Evolutionary conservation across 2,797 vertebrate species (phyloP), one percentile per base, ranked within the genome.

Genomic region (Scleropages formosus): DNA sequence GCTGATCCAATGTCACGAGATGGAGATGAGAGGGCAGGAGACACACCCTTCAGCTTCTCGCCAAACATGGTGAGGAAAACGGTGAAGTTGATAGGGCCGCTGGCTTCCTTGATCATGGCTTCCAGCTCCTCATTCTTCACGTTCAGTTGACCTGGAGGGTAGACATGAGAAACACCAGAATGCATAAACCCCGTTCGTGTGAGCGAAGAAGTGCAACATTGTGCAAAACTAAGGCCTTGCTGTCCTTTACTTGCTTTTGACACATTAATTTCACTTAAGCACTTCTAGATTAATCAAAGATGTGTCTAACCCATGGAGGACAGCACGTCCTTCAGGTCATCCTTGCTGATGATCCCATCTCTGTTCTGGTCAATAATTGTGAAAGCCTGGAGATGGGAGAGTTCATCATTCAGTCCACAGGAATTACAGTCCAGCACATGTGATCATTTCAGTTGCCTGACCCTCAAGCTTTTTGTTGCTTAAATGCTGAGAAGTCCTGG

Each of bases 31-130:
- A n/a, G n/a, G 31, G 31, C 31, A 39, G 39, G 56, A 20, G 63
- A 77, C 79, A 73, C 61, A 93, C 93, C 93, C 83, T 93, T 92
- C 74, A 94, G 90, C 85, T 93, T 94, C 87, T 93, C 93, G 22
- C 92, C 92, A 56, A 94, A 94, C 92, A 94, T 93, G 84, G 87
- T 92, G 78, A 94, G 89, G 89, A 94, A 94, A 79, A 93, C 92
- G 0, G 93, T 94, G 88, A 94, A 94, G 85, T 94, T 94, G 86
- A 93, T 93, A 68, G 92, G 92, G 1, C 93, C 93, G 0, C 86
- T 91, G 70, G 92, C 92, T 80, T 94, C 93, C 75, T 93, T 93
- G 75, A 94, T 82, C 92, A 93, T 94, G 56, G 88, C 90, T 0
- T 94, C 92, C n/a, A 93, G 68, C 83, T 94, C 93, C 84, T 92